These are phyloP conservation scores for Tanytarsus gracilentus DNA, from an alignment of 2,888 invertebrate genomes.

Conservation along the genomic window DNA sequence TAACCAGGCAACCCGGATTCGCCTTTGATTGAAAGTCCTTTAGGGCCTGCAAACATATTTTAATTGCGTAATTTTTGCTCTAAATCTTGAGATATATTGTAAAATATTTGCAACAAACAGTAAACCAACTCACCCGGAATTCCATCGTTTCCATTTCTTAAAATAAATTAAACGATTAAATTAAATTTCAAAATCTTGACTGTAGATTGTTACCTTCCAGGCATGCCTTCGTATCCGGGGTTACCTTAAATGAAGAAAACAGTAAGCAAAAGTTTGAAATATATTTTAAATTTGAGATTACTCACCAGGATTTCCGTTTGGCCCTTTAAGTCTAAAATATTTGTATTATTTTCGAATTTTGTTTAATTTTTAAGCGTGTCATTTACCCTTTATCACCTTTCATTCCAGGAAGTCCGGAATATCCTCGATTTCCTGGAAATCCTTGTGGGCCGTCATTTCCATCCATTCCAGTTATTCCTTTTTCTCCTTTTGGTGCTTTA, in stretches of 20 bases:
- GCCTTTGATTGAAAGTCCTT: slow-evolving; percentile 67
- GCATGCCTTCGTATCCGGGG: slow-evolving; percentile 60
- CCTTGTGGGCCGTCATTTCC: slow-evolving; percentile 60
- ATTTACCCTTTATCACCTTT: slow-evolving; percentile 59
- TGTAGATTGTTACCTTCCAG: no score
- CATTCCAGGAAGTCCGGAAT: slow-evolving; percentile 52
- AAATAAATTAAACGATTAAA: no score
- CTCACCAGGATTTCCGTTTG: not conserved
- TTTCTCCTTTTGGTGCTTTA: slow-evolving; percentile 52
- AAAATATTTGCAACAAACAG: not conserved
- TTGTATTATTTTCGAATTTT: no score
- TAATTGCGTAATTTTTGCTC: not conserved
- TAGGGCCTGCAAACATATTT: no score
- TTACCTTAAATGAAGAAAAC: slow-evolving; percentile 45
- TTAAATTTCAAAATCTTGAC: no score
- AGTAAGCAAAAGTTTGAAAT: not conserved
- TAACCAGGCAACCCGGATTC: no score
- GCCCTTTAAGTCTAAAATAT: not conserved
- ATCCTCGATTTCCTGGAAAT: slow-evolving; percentile 55
- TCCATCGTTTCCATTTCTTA: slow-evolving; percentile 53
- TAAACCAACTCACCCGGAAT: slow-evolving; percentile 48
- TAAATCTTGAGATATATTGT: not conserved
- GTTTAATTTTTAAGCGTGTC: no score
- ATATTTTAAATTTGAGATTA: not conserved
- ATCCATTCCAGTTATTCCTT: slow-evolving; percentile 58